Evolutionary conservation across 2,797 vertebrate species (phyloP).

Genomic region (Valencia hispanica): DNA sequence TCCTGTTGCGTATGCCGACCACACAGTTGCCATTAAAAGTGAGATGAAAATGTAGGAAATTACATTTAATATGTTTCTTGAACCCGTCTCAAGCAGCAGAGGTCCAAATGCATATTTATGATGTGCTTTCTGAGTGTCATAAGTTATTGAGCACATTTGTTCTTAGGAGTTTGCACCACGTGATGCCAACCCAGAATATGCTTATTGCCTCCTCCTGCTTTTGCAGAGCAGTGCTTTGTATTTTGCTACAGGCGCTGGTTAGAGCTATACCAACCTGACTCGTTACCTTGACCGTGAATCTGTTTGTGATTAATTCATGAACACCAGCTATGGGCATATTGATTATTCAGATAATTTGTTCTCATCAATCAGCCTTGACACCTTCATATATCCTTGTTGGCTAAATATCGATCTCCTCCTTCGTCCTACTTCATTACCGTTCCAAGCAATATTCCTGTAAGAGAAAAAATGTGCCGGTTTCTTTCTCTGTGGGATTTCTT

Average conservation of each 20-base stretch:
- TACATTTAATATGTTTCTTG: conserved; percentile 74
- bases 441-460: conserved; percentile 58
- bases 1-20: conserved; percentile 43
- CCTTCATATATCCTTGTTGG: conserved; percentile 75
- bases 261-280: conserved; percentile 46
- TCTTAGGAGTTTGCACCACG: conserved; percentile 42
- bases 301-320: conserved; percentile 78
- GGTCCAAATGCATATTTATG: conserved; percentile 72
- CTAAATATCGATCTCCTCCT: conserved; percentile 71
- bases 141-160: conserved; percentile 69
- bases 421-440: conserved; percentile 62
- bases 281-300: conserved; percentile 67
- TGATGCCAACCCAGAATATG: conserved; percentile 46
- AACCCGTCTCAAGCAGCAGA: conserved; percentile 47
- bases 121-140: conserved; percentile 57
- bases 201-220: conserved; percentile 40
- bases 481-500: conserved; percentile 45
- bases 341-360: conserved; percentile 80
- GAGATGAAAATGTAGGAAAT: conserved; percentile 63
- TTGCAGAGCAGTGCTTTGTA: conserved; percentile 47
- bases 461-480: conserved; percentile 42
- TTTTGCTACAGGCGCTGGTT: conserved; percentile 34
- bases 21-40: conserved; percentile 41
- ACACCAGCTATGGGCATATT: conserved; percentile 73
- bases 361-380: conserved; percentile 77